Evolutionary conservation across 2,888 invertebrate genomes (phyloP).

Genomic region (Xiphydria camelus): DNA sequence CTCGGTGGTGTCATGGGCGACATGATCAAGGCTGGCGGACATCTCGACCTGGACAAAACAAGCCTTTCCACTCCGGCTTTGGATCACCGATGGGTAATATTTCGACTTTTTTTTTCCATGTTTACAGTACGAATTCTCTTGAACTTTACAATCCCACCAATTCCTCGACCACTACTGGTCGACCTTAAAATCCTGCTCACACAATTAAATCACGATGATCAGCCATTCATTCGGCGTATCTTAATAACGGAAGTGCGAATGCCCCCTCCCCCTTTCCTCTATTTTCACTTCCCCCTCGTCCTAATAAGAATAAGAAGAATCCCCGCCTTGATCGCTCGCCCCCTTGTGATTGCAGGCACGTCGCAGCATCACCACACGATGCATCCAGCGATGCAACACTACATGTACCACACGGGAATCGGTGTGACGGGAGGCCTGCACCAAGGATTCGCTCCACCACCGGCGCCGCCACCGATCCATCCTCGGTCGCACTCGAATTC

Average conservation of each 20-base stretch:
- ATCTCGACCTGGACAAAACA: conserved; percentile 71
- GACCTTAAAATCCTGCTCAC: no score
- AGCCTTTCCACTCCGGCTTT: conserved; percentile 78
- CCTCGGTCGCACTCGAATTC: conserved; percentile 58
- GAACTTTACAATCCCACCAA: no score
- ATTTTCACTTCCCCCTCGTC: no score
- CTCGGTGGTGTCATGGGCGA: conserved; percentile 83
- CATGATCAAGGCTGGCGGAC: conserved; percentile 78
- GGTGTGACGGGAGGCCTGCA: conserved; percentile 55
- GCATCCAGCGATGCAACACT: conserved; percentile 59
- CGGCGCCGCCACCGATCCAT: conserved; percentile 56
- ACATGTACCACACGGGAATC: conserved; percentile 58
- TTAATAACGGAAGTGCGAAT: no score
- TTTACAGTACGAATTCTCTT: background rate
- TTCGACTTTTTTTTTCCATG: background rate
- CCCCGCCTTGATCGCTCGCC: no score
- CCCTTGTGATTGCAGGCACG: conserved; percentile 41
- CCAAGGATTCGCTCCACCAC: conserved; percentile 54
- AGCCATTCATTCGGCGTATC: no score
- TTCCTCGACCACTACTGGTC: no score
- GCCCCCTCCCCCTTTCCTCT: no score
- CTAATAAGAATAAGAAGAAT: no score
- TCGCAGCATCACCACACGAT: conserved; percentile 57
- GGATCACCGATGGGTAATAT: conserved; percentile 74
- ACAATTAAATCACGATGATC: no score